Conservation (phyloP, 2,888 invertebrate species). For the Eilema caniola region DNA sequence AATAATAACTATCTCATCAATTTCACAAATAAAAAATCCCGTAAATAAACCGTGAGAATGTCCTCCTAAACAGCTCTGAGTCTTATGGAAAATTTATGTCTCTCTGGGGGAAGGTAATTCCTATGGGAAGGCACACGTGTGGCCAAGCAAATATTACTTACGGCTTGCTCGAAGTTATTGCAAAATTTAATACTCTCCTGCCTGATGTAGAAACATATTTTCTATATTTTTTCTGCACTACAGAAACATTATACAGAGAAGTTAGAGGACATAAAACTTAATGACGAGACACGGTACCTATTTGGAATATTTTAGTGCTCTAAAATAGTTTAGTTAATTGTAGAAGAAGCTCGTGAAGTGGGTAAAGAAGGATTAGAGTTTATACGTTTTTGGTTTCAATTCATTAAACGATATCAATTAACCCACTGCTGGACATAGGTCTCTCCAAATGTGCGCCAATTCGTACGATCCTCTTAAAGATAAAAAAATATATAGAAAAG, state of each 20-base stretch:
- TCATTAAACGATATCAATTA: too few relatives aligned
- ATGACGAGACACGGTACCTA: not conserved
- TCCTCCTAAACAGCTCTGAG: constrained; percentile 32
- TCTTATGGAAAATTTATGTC: constrained; percentile 30
- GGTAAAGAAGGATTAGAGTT: too few relatives aligned
- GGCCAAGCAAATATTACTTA: constrained; percentile 29
- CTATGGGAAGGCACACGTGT: constrained; percentile 41
- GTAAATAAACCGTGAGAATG: constrained; percentile 35
- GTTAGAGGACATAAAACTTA: not conserved
- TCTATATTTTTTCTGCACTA: not conserved
- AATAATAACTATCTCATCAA: constrained; percentile 10
- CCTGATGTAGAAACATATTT: not conserved
- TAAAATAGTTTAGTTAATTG: not conserved
- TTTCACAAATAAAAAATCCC: constrained; percentile 28
- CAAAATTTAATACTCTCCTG: constrained; percentile 11
- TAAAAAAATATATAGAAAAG: too few relatives aligned
- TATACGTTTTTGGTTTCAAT: too few relatives aligned
- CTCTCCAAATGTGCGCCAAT: too few relatives aligned
- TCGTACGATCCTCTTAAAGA: too few relatives aligned
- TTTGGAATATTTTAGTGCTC: not conserved
- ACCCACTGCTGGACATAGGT: too few relatives aligned
- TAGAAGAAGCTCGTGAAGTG: not conserved
- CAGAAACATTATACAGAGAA: not conserved
- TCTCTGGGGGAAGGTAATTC: constrained; percentile 30
- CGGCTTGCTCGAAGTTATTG: constrained; percentile 16